Evolutionary conservation across 2,888 invertebrate genomes (phyloP).

Genomic region (Zele albiditarsus): DNA sequence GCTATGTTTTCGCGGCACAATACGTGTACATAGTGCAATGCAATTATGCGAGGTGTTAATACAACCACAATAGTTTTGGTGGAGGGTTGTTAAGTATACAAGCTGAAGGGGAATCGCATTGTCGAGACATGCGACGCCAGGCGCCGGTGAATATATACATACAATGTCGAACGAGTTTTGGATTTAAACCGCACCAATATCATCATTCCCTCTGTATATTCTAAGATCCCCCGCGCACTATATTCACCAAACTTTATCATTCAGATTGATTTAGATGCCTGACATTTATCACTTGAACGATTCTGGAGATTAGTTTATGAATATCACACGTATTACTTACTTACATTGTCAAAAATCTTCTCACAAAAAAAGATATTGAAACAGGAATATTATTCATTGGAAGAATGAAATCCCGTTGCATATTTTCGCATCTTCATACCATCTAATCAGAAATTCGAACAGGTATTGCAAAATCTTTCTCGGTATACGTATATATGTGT

Average conservation of each 20-base stretch:
- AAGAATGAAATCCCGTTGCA: too few relatives aligned
- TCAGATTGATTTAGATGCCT: neutral
- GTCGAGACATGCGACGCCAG: slow-evolving; percentile 39
- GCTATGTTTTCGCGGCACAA: slow-evolving; percentile 62
- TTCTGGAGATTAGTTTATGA: neutral
- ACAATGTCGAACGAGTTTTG: slow-evolving; percentile 1
- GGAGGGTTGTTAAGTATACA: slow-evolving; percentile 56
- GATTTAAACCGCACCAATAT: neutral
- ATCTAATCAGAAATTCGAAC: too few relatives aligned
- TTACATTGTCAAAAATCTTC: too few relatives aligned
- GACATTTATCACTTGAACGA: neutral
- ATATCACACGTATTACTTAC: too few relatives aligned
- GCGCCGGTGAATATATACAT: slow-evolving; percentile 13
- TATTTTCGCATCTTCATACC: too few relatives aligned
- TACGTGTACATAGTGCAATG: slow-evolving; percentile 57
- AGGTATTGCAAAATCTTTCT: too few relatives aligned
- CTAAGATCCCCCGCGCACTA: neutral
- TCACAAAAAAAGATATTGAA: too few relatives aligned
- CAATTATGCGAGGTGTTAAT: slow-evolving; percentile 72
- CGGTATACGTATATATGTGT: too few relatives aligned
- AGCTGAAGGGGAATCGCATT: slow-evolving; percentile 48
- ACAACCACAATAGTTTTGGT: slow-evolving; percentile 66
- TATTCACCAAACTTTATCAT: neutral
- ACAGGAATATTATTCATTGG: too few relatives aligned
- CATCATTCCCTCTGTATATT: neutral